A percentile compares a stretch with the other conserved stretches of the same genome.
Evolutionary conservation across 2,888 invertebrate genomes (phyloP).

Genomic region (Drosophila eohydei): DNA sequence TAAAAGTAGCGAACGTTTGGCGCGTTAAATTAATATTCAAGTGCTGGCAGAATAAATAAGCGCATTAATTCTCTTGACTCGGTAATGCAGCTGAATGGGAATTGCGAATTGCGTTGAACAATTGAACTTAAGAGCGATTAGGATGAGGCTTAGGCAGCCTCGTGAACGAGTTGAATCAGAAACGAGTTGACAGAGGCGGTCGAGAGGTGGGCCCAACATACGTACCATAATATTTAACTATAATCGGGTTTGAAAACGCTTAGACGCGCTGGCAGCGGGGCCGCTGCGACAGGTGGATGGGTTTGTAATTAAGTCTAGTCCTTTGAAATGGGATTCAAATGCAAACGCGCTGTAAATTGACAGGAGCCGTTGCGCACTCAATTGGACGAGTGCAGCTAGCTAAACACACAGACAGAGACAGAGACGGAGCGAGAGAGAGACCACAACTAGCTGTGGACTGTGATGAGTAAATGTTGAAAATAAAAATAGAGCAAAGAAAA

Average conservation of each 20-base stretch:
- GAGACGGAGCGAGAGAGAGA: not conserved
- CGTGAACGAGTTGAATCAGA: not conserved
- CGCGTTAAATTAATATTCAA: slow-evolving; percentile 10
- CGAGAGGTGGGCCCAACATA: not conserved
- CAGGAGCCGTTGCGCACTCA: slow-evolving; percentile 33
- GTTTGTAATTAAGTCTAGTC: slow-evolving; percentile 49
- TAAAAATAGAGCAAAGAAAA: slow-evolving; percentile 23
- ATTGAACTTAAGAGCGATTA: slow-evolving; percentile 3
- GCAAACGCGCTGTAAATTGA: slow-evolving; percentile 54
- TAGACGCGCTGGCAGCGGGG: not conserved
- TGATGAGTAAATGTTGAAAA: slow-evolving; percentile 31
- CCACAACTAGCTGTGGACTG: slow-evolving; percentile 6
- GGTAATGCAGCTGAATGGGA: slow-evolving; percentile 7
- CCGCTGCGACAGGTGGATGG: not conserved
- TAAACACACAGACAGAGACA: slow-evolving; percentile 4
- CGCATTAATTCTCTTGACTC: slow-evolving; percentile 13
- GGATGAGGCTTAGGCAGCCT: not conserved
- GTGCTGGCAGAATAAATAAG: slow-evolving; percentile 7
- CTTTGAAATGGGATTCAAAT: slow-evolving; percentile 60
- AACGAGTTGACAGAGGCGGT: not conserved
- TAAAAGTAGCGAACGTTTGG: not conserved
- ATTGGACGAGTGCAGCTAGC: slow-evolving; percentile 26
- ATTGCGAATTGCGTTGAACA: not conserved
- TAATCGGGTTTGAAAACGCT: slow-evolving; percentile 9
- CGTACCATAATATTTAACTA: slow-evolving; percentile 11